Evolutionary conservation across 2,888 invertebrate species (phyloP).

Genomic region (Erpobdella octoculata): DNA sequence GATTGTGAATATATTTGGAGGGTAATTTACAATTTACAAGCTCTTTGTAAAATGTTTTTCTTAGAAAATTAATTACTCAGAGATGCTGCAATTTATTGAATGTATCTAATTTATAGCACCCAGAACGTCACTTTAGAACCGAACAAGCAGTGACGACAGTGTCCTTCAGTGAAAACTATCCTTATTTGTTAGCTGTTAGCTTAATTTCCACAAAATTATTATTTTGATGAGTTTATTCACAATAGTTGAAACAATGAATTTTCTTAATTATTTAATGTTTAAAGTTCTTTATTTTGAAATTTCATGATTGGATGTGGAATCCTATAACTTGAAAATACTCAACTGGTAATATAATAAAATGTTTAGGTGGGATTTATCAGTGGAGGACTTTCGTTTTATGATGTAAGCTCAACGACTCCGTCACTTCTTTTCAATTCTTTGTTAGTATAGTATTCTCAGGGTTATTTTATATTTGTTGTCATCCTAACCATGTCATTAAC

Average conservation of each 20-base stretch:
- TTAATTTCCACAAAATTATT: too few relatives aligned
- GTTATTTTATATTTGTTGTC: too few relatives aligned
- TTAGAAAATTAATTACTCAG: not conserved
- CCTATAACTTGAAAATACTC: too few relatives aligned
- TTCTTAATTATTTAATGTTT: not conserved
- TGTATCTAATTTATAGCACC: not conserved
- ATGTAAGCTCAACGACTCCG: constrained; percentile 9
- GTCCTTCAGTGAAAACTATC: constrained; percentile 17
- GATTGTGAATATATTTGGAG: not conserved
- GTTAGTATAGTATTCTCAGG: too few relatives aligned
- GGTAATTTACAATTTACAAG: too few relatives aligned
- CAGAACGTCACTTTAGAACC: constrained; percentile 12
- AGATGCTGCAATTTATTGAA: not conserved
- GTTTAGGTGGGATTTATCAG: constrained; percentile 15
- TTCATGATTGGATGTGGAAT: too few relatives aligned
- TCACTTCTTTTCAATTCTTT: constrained; percentile 10
- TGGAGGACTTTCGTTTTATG: constrained; percentile 17
- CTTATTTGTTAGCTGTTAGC: constrained; percentile 7
- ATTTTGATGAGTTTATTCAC: too few relatives aligned
- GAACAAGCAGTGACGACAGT: constrained; percentile 16
- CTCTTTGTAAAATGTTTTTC: not conserved
- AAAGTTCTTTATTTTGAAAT: too few relatives aligned
- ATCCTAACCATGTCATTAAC: too few relatives aligned
- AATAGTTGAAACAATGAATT: not conserved
- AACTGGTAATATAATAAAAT: too few relatives aligned